Conservation (phyloP, 2,113 vertebrate genomes). For the Chloropsis hardwickii region DNA sequence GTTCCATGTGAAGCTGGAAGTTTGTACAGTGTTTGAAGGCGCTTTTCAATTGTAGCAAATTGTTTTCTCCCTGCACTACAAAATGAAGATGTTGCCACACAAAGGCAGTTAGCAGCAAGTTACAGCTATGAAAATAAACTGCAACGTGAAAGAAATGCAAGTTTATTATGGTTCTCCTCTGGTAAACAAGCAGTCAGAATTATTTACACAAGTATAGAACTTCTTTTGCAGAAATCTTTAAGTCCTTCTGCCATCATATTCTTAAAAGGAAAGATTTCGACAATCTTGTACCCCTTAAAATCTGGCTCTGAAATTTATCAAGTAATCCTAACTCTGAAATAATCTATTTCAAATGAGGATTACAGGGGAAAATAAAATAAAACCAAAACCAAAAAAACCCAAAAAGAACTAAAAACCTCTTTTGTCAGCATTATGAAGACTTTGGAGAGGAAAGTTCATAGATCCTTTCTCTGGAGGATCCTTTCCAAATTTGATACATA, state of each 20-base stretch:
- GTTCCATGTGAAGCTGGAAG: not conserved
- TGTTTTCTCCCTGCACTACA: not conserved
- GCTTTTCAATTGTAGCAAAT: not conserved
- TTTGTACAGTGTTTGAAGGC: not conserved
- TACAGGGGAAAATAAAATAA: accelerated
- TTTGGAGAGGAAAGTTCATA: not conserved
- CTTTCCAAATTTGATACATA: not conserved
- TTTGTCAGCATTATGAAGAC: not conserved
- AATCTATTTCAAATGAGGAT: not conserved
- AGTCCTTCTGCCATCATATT: not conserved
- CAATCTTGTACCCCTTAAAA: not conserved
- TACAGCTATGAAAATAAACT: not conserved
- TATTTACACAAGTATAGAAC: not conserved
- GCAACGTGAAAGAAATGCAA: not conserved
- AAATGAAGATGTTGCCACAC: not conserved
- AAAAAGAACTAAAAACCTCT: not conserved
- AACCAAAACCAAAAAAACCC: accelerated
- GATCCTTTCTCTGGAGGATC: not conserved
- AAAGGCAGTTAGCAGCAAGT: not conserved
- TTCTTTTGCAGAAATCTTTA: not conserved
- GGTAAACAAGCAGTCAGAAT: not conserved
- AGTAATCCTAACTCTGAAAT: not conserved
- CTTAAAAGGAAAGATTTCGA: not conserved
- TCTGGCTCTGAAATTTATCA: not conserved
- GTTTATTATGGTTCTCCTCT: not conserved